Evolutionary conservation across 2,113 vertebrate genomes (phyloP).

Genomic region (Lagopus leucura): DNA sequence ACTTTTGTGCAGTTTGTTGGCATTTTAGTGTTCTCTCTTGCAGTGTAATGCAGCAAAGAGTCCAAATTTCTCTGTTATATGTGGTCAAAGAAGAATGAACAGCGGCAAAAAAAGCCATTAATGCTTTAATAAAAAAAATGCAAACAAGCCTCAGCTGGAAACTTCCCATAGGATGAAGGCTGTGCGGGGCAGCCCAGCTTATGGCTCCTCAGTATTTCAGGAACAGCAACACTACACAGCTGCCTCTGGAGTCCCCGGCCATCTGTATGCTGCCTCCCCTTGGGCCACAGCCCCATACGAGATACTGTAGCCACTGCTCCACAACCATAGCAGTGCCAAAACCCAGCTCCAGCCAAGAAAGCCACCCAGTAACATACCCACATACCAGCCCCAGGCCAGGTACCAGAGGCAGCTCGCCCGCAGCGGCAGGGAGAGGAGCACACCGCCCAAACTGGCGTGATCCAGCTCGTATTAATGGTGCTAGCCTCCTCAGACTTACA

Average conservation of each 20-base stretch:
- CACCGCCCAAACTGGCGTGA: constrained; percentile 58
- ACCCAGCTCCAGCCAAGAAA: neutral
- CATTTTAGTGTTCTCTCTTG: neutral
- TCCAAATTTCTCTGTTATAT: neutral
- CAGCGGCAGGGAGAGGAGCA: neutral
- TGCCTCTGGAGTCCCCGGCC: neutral
- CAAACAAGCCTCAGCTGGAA: neutral
- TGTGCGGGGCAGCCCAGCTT: neutral
- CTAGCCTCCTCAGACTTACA: constrained; percentile 69
- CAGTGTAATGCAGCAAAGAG: neutral
- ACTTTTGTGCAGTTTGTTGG: neutral
- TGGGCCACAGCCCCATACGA: neutral
- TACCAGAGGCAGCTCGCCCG: neutral
- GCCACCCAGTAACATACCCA: neutral
- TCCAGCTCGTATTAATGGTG: constrained; percentile 67
- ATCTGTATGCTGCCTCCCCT: neutral
- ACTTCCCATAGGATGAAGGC: neutral
- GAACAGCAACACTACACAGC: neutral
- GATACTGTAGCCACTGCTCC: neutral
- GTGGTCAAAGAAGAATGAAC: neutral
- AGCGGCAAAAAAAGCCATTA: neutral
- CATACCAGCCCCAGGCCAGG: neutral
- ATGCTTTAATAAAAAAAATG: neutral
- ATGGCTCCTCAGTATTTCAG: neutral
- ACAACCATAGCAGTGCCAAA: neutral